Evolutionary conservation across 2,113 vertebrate genomes (phyloP), one percentile per base, ranked within the genome.

Genomic region (Noctilio leporinus): DNA sequence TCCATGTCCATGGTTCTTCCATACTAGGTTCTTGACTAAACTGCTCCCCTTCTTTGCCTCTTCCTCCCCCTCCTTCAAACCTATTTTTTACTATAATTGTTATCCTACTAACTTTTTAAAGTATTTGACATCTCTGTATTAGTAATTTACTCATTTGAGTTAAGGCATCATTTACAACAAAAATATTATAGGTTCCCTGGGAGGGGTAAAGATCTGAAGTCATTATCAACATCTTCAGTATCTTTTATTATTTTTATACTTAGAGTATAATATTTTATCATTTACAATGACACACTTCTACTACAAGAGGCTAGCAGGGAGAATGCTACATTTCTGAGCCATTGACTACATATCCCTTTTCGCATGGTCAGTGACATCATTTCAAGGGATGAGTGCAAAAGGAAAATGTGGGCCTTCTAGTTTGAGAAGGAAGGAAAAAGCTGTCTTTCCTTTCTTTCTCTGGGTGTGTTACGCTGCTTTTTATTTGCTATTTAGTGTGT

Each of bases 21-120:
- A n/a, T n/a, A n/a, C n/a, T n/a, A n/a, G n/a, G n/a, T n/a, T n/a
- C n/a, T n/a, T n/a, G n/a, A n/a, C n/a, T n/a, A n/a, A n/a, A n/a
- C n/a, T n/a, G n/a, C n/a, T n/a, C n/a, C n/a, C n/a, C n/a, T n/a
- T n/a, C n/a, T n/a, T n/a, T n/a, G n/a, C n/a, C n/a, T n/a, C n/a
- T n/a, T n/a, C n/a, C n/a, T n/a, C n/a, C n/a, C n/a, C n/a, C n/a
- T n/a, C n/a, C n/a, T n/a, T 59, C 77, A 59, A 64, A 30, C 30
- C 14, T 45, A 33, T 92, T 94, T 75, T 49, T 40, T 55, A 45
- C 53, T 16, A 30, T 84, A 45, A 51, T 24, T 84, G 57, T 16
- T 64, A 70, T 28, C 59, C 67, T 49, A 16, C 43, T 89, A 78
- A 86, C 16, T 65, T 96, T 81, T 67, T 11, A 33, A 78, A 93